Conservation (phyloP, 37 sponge, comb jelly and placozoan species). For the Mnemiopsis leidyi region DNA sequence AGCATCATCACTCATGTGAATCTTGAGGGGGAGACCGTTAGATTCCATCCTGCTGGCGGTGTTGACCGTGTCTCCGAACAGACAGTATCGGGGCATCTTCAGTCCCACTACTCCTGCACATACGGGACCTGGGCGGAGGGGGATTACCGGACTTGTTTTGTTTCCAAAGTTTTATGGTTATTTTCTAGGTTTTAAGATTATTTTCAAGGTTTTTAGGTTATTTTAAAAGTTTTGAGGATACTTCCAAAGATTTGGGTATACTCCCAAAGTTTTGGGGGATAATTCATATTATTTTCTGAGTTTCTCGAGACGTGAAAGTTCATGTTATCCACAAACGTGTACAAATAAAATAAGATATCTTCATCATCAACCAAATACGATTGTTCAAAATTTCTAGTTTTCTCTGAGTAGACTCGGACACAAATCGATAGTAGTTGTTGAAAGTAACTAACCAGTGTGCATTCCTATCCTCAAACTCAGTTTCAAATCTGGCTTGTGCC, state of each 20-base stretch:
- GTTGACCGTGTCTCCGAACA: conserved; percentile 97
- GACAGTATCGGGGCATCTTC: conserved; percentile 94
- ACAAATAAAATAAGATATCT: too few species aligned
- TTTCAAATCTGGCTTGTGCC: conserved; percentile 54
- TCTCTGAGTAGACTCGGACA: background rate
- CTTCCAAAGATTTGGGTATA: too few species aligned
- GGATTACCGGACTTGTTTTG: too few species aligned
- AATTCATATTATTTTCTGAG: too few species aligned
- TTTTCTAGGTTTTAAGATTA: too few species aligned
- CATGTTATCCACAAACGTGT: too few species aligned
- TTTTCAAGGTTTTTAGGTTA: too few species aligned
- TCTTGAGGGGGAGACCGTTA: conserved; percentile 80
- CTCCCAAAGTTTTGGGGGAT: too few species aligned
- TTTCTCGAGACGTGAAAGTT: too few species aligned
- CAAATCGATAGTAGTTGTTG: background rate
- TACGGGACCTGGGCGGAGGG: conserved; percentile 42
- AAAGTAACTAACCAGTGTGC: conserved; percentile 40
- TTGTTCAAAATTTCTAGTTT: background rate
- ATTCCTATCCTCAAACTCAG: conserved; percentile 61
- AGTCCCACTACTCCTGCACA: conserved; percentile 88
- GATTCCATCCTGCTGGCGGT: conserved; percentile 91
- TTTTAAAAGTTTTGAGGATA: too few species aligned
- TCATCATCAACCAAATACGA: background rate
- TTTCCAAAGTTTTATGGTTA: too few species aligned
- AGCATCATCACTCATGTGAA: conserved; percentile 83